These are phyloP conservation scores for Esox lucius DNA, from an alignment of 2,797 vertebrate genomes.

Conservation along the genomic window DNA sequence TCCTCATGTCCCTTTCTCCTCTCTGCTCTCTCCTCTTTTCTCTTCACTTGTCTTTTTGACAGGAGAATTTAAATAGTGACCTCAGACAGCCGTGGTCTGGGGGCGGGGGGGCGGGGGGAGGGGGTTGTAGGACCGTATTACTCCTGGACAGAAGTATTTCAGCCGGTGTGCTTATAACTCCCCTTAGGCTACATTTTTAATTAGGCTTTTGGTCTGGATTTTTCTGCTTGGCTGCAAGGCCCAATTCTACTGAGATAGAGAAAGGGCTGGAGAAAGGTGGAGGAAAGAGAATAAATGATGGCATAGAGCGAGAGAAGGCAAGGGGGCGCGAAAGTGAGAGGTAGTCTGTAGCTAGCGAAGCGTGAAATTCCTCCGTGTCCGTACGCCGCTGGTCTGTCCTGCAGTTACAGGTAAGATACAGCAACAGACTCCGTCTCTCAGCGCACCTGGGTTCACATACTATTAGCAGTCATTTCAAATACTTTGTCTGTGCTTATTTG, in stretches of 20 bases:
- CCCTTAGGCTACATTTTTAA: conserved; percentile 23
- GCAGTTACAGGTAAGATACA: conserved; percentile 14
- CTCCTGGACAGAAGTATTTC: conserved; percentile 3
- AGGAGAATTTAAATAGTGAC: conserved; percentile 28
- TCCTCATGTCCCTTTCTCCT: not conserved
- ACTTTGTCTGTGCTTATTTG: too few species aligned
- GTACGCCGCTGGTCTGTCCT: conserved; percentile 26
- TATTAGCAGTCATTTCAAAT: too few species aligned
- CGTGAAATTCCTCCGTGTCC: conserved; percentile 25
- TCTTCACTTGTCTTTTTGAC: not conserved
- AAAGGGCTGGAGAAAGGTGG: not conserved
- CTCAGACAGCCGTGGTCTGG: conserved; percentile 14
- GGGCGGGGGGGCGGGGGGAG: not conserved
- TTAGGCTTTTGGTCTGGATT: conserved; percentile 23
- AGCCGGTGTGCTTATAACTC: not conserved
- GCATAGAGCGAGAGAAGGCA: not conserved
- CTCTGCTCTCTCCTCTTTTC: not conserved
- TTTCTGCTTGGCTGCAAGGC: conserved; percentile 18
- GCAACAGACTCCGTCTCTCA: conserved; percentile 26
- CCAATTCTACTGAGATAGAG: not conserved
- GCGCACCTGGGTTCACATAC: too few species aligned
- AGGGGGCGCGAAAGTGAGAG: not conserved
- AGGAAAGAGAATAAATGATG: not conserved
- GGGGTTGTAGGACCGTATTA: not conserved
- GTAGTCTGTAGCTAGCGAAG: conserved; percentile 10